Evolutionary conservation across 2,113 vertebrate genomes (phyloP), one percentile per base, ranked within the genome.

Genomic region (Passerina amoena): DNA sequence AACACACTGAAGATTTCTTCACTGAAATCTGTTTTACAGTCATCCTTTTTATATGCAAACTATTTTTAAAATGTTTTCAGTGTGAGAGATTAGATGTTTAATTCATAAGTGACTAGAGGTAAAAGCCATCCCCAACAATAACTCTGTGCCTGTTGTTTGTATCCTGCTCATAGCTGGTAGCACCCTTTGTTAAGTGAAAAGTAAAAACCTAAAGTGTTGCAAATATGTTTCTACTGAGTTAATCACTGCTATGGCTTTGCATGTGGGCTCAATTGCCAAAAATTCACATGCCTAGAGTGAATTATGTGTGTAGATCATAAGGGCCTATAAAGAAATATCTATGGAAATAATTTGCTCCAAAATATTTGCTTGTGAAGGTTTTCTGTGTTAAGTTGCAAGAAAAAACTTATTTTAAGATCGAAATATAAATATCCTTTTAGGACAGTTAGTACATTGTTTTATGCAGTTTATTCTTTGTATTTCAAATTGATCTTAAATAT

Each of bases 71-170:
- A 75, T 1, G 1, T 80, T 90, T 88, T 86, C 28, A 8, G 47
- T 71, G 48, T 73, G 60, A 81, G 64, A 86, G 30, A 68, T 86
- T 75, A 92, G 51, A 95, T 90, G 65, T 88, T 93, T 93, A 90
- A 96, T 94, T 96, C 80, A 79, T 88, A 88, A 94, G 33, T 64
- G 76, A 86, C 68, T 73, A 76, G 44, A 90, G 40, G 92, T 86
- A 94, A 83, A 70, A 93, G 63, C 64, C 59, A 94, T 48, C 30
- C 24, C n/a, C 65, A 86, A 73, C 76, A 90, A 75, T 68, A 81
- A 66, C 75, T 86, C 40, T 35, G 47, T 45, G 64, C 47, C 88
- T 84, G 56, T 86, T 95, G 87, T 92, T 88, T 90, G 37, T 35
- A 79, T n/a, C 40, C 69, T 72, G 40, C 68, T 90, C 63, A 38